A percentile compares a stretch with the other conserved stretches of the same genome.
Evolutionary conservation across 2,888 invertebrate species (phyloP).

Genomic region (Andrena minutula): DNA sequence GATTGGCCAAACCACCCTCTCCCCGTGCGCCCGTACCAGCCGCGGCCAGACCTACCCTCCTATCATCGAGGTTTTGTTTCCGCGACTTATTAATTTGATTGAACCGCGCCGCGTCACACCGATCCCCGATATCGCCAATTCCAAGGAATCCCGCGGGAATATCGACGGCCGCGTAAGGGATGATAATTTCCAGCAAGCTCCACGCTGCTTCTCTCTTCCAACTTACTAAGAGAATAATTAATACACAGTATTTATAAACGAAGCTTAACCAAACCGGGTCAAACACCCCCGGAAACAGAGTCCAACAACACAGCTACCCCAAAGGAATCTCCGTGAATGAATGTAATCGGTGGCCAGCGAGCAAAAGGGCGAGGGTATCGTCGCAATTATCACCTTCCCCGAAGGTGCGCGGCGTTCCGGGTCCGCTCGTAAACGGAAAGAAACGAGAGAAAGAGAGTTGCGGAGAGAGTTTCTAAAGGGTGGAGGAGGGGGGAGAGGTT

Average conservation of each 20-base stretch:
- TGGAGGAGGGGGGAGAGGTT: conserved; percentile 19
- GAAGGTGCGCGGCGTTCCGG: conserved; percentile 19
- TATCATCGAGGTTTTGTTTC: conserved; percentile 76
- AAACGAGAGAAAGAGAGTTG: conserved; percentile 13
- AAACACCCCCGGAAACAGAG: neutral
- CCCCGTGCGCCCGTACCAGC: conserved; percentile 77
- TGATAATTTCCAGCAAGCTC: neutral
- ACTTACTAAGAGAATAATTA: too few relatives aligned
- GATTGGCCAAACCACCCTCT: conserved; percentile 80
- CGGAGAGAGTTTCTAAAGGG: neutral
- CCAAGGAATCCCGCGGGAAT: conserved; percentile 12
- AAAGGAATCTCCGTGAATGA: neutral
- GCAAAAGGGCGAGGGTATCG: neutral
- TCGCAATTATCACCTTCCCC: conserved; percentile 63
- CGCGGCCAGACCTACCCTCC: conserved; percentile 69
- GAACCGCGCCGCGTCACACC: conserved; percentile 67
- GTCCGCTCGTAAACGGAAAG: conserved; percentile 40
- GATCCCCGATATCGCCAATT: conserved; percentile 42
- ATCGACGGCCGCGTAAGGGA: neutral
- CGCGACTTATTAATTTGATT: conserved; percentile 84
- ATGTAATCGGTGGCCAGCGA: neutral
- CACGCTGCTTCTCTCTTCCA: too few relatives aligned
- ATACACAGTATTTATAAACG: neutral
- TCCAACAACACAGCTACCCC: neutral
- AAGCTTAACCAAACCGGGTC: neutral